Percentiles rank a stretch among this genome's conserved stretches.
Conservation (phyloP, 2,113 vertebrate genomes). For the Vimba vimba region DNA sequence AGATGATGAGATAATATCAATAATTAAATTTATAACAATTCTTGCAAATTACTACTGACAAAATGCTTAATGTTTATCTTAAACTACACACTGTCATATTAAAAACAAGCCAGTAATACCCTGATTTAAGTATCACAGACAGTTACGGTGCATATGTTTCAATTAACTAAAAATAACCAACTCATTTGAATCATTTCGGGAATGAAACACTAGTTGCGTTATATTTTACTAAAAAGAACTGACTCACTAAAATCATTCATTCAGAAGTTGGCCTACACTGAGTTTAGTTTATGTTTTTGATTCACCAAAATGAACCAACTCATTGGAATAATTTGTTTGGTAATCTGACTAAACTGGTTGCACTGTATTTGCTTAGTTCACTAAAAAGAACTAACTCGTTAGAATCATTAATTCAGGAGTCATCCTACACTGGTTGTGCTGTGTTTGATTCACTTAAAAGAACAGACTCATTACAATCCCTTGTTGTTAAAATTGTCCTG, state of each 20-base stretch:
- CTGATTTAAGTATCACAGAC: no score
- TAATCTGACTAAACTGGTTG: background rate
- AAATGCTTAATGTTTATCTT: no score
- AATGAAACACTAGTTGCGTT: background rate
- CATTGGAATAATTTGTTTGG: background rate
- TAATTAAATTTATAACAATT: no score
- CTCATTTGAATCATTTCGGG: background rate
- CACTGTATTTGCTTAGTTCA: background rate
- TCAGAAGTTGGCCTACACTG: background rate
- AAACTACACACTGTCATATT: no score
- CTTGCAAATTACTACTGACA: no score
- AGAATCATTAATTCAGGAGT: background rate
- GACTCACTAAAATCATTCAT: background rate
- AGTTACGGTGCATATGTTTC: no score
- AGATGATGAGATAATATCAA: no score
- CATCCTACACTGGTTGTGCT: no score
- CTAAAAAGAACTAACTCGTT: background rate
- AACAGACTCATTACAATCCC: no score
- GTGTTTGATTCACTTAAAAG: no score
- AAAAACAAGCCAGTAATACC: no score
- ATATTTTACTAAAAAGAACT: background rate
- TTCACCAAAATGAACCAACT: background rate
- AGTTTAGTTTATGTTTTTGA: background rate
- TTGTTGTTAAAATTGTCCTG: background rate
- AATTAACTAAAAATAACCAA: background rate